A percentile compares a stretch with the other conserved stretches of the same genome.
Evolutionary conservation across 30 jellyfish, hydroid and myxozoan genomes (phyloP).

Genomic region (Mastigias papua): DNA sequence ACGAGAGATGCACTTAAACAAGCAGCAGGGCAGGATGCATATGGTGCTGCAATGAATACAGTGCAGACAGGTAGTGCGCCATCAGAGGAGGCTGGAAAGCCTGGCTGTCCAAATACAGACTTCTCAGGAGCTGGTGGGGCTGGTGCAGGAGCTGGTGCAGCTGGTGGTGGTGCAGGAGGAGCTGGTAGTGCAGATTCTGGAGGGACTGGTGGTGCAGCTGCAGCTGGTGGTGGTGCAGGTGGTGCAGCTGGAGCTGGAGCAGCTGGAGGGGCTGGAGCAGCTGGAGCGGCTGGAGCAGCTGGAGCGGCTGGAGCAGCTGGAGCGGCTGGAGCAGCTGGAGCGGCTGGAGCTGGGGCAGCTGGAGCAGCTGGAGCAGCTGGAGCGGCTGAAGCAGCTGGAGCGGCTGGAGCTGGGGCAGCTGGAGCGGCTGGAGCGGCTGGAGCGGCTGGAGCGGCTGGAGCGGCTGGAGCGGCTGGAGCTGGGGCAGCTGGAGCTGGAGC

Average conservation of each 20-base stretch:
- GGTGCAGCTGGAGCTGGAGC: conserved; percentile 65
- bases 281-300: conserved; percentile 73
- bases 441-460: conserved; percentile 49
- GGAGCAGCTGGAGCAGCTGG: conserved; percentile 61
- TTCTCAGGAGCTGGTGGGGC: conserved; percentile 62
- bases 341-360: conserved; percentile 61
- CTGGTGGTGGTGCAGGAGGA: conserved; percentile 46
- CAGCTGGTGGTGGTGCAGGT: conserved; percentile 48
- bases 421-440: conserved; percentile 70
- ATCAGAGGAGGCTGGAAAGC: conserved; percentile 90
- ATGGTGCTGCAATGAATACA: conserved; percentile 72
- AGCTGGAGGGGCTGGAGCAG: conserved; percentile 60
- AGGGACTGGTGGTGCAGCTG: conserved; percentile 20
- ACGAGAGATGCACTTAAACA: conserved; percentile 81
- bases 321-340: conserved; percentile 68
- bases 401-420: conserved; percentile 60
- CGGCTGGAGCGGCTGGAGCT: conserved; percentile 31
- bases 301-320: conserved; percentile 70
- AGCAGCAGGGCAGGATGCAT: conserved; percentile 73
- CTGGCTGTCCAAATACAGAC: conserved; percentile 73
- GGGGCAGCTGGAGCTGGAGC: conserved; percentile 66
- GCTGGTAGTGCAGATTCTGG: conserved; percentile 50
- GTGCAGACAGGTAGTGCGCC: conserved; percentile 95
- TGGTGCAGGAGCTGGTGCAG: conserved; percentile 78
- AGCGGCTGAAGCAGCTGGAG: conserved; percentile 50